Base-by-base conservation (phyloP, 2,113 vertebrate genomes). In the Tinamus guttatus region DNA sequence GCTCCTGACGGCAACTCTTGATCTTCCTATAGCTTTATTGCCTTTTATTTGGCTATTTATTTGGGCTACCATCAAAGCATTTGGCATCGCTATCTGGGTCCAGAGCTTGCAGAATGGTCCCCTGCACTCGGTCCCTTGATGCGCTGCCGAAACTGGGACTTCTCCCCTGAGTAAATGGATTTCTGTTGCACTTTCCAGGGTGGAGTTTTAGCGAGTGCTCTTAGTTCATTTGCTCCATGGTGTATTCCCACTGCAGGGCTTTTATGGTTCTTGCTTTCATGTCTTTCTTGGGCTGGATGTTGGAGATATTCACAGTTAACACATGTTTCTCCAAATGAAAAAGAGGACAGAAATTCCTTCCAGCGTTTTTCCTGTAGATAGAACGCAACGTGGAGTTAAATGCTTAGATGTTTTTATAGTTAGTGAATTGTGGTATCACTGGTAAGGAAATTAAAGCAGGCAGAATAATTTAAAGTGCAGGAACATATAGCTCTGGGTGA, bases 401-500 rank as follows among this genome's bases (percentile, higher is more conserved):
- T 41, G 27, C 14, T 5, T 41, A 82, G 59, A 22, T 69, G 84
- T 19, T 84, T 95, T 92, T 60, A 36, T 28, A 67, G 78, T 21
- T 51, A 67, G 34, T 59, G 62, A 90, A 87, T 94, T 62, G 67
- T 81, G 76, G 85, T 79, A 69, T 60, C 90, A 81, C 82, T 49
- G 24, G 52, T 40, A 94, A 86, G 85, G 75, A 80, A 94, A 80
- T 83, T 71, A 94, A 79, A 93, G 65, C 24, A 71, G 60, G 58
- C 90, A 84, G 91, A 60, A 52, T 36, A 68, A 83, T 79, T 71
- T 21, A n/a, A 93, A 95, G 89, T 36, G 34, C 69, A 75, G 54
- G 85, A 86, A 95, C 77, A 36, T 62, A 49, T 73, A 86, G 30
- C 56, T 88, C 62, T 94, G 92, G 93, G 75, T 65, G 78, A 82